Percentiles rank a stretch among this genome's conserved stretches.
These are phyloP conservation scores for Burhinus bistriatus DNA, from an alignment of 2,113 vertebrate species.

Conservation along the genomic window DNA sequence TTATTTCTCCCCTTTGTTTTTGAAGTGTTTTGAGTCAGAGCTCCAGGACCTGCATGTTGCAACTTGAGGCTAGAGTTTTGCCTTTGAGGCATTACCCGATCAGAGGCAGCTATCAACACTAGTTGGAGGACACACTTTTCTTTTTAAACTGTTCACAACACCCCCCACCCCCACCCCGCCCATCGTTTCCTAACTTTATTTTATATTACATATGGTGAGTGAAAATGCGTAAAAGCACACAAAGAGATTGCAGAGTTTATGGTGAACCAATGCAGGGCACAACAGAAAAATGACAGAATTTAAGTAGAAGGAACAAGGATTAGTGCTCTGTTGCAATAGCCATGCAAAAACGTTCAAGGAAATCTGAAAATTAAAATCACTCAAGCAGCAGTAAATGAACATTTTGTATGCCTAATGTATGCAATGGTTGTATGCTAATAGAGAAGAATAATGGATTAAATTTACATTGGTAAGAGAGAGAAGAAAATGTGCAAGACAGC, in stretches of 20 bases:
- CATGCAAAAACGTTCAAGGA: background rate
- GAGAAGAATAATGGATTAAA: slow-evolving; percentile 46
- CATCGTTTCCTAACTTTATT: background rate
- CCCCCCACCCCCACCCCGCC: background rate
- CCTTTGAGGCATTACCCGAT: background rate
- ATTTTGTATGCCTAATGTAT: slow-evolving; percentile 55
- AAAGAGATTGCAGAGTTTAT: background rate
- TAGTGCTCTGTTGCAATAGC: background rate
- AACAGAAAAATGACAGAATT: background rate
- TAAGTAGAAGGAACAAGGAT: background rate
- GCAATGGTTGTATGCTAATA: slow-evolving; percentile 54
- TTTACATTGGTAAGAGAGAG: slow-evolving; percentile 44
- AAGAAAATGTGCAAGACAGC: slow-evolving; percentile 41
- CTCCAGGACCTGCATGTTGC: background rate
- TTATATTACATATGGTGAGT: background rate
- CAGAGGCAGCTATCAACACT: background rate
- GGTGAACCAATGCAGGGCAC: background rate
- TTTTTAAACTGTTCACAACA: background rate
- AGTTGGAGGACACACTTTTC: background rate
- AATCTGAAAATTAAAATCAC: slow-evolving; percentile 53
- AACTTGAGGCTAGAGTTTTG: background rate
- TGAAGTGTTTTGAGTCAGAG: background rate
- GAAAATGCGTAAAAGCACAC: background rate
- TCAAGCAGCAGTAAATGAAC: slow-evolving; percentile 58
- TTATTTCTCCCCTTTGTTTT: background rate